phyloP scores from a whole-genome alignment of 2,888 invertebrate species.

The Miltochrista miniata region DNA sequence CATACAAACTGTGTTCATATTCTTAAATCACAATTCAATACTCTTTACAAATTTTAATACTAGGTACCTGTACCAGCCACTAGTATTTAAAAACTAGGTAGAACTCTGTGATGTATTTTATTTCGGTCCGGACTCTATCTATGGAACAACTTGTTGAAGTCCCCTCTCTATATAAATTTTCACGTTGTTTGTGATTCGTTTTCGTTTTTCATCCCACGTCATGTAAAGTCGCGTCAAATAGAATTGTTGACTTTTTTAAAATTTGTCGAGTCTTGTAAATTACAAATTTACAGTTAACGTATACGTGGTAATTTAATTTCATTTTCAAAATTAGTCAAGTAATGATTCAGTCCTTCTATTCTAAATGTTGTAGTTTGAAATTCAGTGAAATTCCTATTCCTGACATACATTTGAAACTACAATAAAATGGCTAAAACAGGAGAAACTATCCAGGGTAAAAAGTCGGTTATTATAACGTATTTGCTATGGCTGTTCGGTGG shows the following conservation, averaged over 20 bases:
- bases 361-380: background rate
- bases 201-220: constrained; percentile 26
- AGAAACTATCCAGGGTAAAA: constrained; percentile 53
- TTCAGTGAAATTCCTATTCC: background rate
- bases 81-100: no score
- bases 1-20: no score
- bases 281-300: background rate
- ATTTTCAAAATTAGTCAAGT: background rate
- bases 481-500: constrained; percentile 95
- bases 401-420: background rate
- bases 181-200: no score
- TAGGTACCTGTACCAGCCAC: no score
- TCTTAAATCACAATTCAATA: no score
- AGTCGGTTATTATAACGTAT: constrained; percentile 89
- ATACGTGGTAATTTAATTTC: background rate
- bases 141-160: no score
- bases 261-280: background rate
- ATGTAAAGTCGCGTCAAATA: constrained; percentile 19
- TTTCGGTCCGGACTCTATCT: no score
- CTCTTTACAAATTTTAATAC: no score
- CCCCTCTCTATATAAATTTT: no score
- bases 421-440: background rate
- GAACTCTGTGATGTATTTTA: no score
- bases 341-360: background rate
- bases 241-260: constrained; percentile 11